phyloP scores from a whole-genome alignment of 2,113 vertebrate genomes.

The Nothobranchius kuhntae region DNA sequence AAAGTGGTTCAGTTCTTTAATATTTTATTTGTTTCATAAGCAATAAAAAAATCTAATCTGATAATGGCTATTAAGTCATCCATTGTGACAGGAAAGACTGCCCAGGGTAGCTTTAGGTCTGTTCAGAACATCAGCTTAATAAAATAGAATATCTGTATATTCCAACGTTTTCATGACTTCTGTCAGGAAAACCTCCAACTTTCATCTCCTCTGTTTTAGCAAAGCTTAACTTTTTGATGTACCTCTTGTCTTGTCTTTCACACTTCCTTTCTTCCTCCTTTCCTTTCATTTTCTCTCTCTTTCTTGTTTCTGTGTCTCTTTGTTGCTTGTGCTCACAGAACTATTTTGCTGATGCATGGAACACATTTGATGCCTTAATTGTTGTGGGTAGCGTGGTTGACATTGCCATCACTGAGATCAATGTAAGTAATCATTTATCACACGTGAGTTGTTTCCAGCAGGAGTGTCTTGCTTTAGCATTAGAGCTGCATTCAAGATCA shows the following conservation, averaged over 20 bases:
- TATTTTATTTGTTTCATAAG: too few relatives aligned
- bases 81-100: too few relatives aligned
- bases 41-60: too few relatives aligned
- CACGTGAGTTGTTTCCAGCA: not conserved
- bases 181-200: conserved; percentile 14
- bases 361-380: conserved; percentile 99
- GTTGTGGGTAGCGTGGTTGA: conserved; percentile 99
- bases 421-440: conserved; percentile 90
- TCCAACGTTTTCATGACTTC: not conserved
- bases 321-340: conserved; percentile 86
- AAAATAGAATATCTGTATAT: too few relatives aligned
- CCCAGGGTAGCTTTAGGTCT: too few relatives aligned
- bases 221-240: conserved; percentile 43
- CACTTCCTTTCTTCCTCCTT: conserved; percentile 26
- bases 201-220: conserved; percentile 23
- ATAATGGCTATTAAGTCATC: too few relatives aligned
- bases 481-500: conserved; percentile 29
- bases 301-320: conserved; percentile 57
- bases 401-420: conserved; percentile 99
- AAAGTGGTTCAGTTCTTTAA: too few relatives aligned
- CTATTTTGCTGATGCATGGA: conserved; percentile 99
- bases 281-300: conserved; percentile 34
- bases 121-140: too few relatives aligned
- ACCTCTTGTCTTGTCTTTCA: conserved; percentile 49
- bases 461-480: conserved; percentile 44